Percentiles rank a stretch among this genome's conserved stretches.
Conservation (phyloP, 2,113 vertebrate genomes). For the Raphicerus campestris region DNA sequence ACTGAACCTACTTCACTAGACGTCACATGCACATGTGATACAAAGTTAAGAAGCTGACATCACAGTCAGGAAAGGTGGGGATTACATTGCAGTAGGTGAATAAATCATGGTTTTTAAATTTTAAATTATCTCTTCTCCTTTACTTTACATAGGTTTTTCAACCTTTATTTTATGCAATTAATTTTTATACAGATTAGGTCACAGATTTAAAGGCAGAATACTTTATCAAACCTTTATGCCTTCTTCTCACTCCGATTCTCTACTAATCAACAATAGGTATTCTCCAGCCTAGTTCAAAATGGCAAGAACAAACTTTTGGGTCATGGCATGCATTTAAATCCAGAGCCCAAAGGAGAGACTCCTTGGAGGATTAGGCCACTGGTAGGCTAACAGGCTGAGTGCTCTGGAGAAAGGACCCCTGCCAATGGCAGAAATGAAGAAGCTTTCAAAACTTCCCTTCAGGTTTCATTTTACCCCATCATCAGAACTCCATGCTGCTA, state of each 20-base stretch:
- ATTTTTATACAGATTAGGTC: not conserved
- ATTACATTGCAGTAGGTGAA: not conserved
- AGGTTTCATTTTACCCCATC: not conserved
- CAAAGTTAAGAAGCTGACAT: not conserved
- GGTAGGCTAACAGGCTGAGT: not conserved
- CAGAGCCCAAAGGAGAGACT: not conserved
- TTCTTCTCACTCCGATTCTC: not conserved
- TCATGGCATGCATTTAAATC: not conserved
- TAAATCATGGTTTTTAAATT: not conserved
- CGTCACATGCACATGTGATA: not conserved
- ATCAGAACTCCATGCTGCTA: not conserved
- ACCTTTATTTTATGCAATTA: not conserved
- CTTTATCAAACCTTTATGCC: not conserved
- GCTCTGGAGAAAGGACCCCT: not conserved
- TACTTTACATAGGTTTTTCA: constrained; percentile 9
- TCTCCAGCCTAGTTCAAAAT: not conserved
- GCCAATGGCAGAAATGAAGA: not conserved
- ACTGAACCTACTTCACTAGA: not conserved
- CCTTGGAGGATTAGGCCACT: not conserved
- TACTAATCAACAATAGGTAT: not conserved
- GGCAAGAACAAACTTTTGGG: not conserved
- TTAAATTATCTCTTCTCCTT: constrained; percentile 7
- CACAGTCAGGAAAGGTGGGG: not conserved
- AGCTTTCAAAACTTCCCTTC: not conserved
- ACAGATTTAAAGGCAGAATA: not conserved